Evolutionary conservation across 1,140 invertebrate genomes (phyloP).

Genomic region (Panagrolaimus sp.): DNA sequence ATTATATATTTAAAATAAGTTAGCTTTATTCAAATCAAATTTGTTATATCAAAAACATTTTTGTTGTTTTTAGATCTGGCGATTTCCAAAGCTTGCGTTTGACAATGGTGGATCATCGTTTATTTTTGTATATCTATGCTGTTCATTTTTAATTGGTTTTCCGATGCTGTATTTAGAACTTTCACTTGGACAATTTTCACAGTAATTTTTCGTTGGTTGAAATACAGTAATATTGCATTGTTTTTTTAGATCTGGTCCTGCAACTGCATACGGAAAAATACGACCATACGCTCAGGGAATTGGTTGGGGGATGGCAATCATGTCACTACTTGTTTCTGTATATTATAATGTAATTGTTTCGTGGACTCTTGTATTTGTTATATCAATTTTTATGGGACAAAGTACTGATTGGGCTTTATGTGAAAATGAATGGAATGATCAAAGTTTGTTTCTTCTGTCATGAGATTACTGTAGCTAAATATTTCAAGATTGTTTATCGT

Average conservation of each 20-base stretch:
- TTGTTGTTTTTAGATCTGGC: no score
- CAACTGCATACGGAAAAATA: constrained; percentile 19
- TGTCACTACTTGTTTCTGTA: constrained; percentile 60
- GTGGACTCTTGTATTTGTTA: constrained; percentile 61
- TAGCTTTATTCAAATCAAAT: no score
- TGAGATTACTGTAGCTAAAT: no score
- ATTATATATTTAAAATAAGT: no score
- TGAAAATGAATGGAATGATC: no score
- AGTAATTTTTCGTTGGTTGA: constrained; percentile 52
- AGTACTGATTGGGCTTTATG: no score
- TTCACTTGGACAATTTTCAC: constrained; percentile 61
- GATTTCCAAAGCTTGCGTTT: constrained; percentile 36
- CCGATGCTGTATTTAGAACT: constrained; percentile 22
- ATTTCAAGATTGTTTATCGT: no score
- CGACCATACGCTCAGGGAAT: constrained; percentile 19
- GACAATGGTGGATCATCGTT: constrained; percentile 33
- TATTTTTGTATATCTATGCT: constrained; percentile 20
- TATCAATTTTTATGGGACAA: no score
- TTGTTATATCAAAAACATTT: no score
- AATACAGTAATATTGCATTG: no score
- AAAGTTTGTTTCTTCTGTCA: no score
- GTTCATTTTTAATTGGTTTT: constrained; percentile 25
- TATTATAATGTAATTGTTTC: constrained; percentile 93
- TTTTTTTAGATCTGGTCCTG: constrained; percentile 21
- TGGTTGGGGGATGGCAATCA: not conserved